Base-by-base conservation (phyloP, 1,140 invertebrate species). In the Zophobas morio region DNA sequence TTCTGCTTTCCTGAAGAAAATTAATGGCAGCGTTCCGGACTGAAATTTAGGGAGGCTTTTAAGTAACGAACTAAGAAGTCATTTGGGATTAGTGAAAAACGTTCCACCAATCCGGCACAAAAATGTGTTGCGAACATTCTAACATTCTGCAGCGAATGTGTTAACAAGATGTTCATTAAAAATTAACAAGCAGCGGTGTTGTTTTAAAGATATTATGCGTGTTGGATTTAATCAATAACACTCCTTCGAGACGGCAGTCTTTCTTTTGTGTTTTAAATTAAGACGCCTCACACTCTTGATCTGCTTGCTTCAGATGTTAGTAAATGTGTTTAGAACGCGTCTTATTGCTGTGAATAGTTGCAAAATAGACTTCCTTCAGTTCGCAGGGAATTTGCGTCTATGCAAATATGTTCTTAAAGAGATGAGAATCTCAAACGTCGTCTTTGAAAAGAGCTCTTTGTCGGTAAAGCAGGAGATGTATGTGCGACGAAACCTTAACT, bases 391-490 rank as follows among this genome's bases (percentile, higher is more conserved):
- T 66, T 39, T 57, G 35, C 35, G 57, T 36, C 35, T 66, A 66
- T 66, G 60, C 60, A 66, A 66, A 66, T 66, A 37, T 40, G 37
- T 42, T 63, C 34, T 37, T 37, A 63, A 63, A 63, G 57, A 63
- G 57, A 63, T 63, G 57, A 32, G 57, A 63, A 63, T 63, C 57
- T 63, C 57, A 63, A 63, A 63, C 34, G 57, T 63, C 57, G 54
- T 6, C 54, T 37, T 63, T 63, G 5, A 37, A 53, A 63, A 63
- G 57, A 57, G 57, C 1, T 6, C 57, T 63, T 63, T 63, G 57
- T 63, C 42, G 57, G 57, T 42, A 40, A 6, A 37, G 37, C n/a
- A 40, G 54, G 54, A 46, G 54, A 8, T 20, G 20, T 8, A 57
- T 36, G 54, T 37, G 6, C 36, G 57, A 1, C 33, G 37, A 39